phyloP scores from a whole-genome alignment of 2,888 invertebrate genomes.

The Tricholauxania praeusta region DNA sequence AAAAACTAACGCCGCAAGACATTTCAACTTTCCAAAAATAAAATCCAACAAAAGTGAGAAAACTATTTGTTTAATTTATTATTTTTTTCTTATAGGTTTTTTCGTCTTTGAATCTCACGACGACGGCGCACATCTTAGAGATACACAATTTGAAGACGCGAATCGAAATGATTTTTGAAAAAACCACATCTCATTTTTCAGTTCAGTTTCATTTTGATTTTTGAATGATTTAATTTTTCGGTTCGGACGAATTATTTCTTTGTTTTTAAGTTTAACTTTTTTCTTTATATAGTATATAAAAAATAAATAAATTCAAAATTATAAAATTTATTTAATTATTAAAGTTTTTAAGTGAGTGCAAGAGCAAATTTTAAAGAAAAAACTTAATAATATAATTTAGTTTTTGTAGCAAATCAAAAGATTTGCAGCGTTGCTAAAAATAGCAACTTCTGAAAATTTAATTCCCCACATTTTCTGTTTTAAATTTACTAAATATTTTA shows the following conservation, averaged over 20 bases:
- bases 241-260: conserved; percentile 39
- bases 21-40: conserved; percentile 22
- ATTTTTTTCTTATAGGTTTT: not conserved
- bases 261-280: conserved; percentile 21
- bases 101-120: conserved; percentile 6
- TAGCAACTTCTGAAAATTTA: not conserved
- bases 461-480: conserved; percentile 8
- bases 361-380: not conserved
- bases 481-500: not conserved
- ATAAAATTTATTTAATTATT: not conserved
- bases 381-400: no score
- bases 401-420: no score
- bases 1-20: conserved; percentile 3
- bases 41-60: not conserved
- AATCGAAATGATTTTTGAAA: not conserved
- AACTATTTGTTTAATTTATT: not conserved
- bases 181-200: not conserved
- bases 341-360: not conserved
- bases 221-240: conserved; percentile 50
- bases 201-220: conserved; percentile 56
- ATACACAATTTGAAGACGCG: not conserved
- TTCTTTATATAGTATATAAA: not conserved
- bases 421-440: conserved; percentile 11
- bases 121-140: conserved; percentile 23
- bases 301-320: not conserved